Evolutionary conservation across 30 jellyfish, hydroid and myxozoan genomes (phyloP), one percentile per base, ranked within the genome.

Genomic region (Haliclystus octoradiatus): DNA sequence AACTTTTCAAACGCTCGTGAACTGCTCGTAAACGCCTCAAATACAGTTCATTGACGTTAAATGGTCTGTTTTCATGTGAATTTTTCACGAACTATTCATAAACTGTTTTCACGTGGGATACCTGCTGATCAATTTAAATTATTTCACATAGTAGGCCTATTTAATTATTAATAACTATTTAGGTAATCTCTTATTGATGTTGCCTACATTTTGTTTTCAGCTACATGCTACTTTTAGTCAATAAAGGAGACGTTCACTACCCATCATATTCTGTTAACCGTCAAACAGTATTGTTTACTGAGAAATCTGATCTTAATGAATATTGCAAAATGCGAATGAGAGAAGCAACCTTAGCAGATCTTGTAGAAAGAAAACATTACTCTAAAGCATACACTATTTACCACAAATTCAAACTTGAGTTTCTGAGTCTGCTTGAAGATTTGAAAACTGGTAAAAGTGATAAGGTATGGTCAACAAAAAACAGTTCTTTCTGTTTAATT

Each of bases 321-420:
- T 84, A 75, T 34, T 2, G 81, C 1, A 49, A 51, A 23, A 84
- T 85, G 30, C 19, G 35, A 7, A 30, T 25, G 28, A 7, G 31
- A 26, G 87, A 84, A 50, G 85, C 67, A n/a, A 77, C 70, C 12
- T 66, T 84, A 12, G 62, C 30, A 26, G 30, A 19, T 12, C 49
- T 62, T 2, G 76, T 84, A 74, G 92, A 84, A 46, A 69, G 63
- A 3, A 84, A 84, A 40, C 68, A 84, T 13, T 75, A 62, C 70
- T 81, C 63, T 29, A 28, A 63, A 57, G 95, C 95, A 1, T 35
- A 50, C 9, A 50, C 15, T 9, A 24, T 84, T 70, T 84, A 84
- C 52, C 31, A 49, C 23, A 61, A 25, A 14, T 73, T 35, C 13
- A 79, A 19, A 14, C 62, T 49, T 49, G 0, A 19, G 22, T 19